Evolutionary conservation across 2,797 vertebrate genomes (phyloP).

Genomic region (Melopsittacus undulatus): DNA sequence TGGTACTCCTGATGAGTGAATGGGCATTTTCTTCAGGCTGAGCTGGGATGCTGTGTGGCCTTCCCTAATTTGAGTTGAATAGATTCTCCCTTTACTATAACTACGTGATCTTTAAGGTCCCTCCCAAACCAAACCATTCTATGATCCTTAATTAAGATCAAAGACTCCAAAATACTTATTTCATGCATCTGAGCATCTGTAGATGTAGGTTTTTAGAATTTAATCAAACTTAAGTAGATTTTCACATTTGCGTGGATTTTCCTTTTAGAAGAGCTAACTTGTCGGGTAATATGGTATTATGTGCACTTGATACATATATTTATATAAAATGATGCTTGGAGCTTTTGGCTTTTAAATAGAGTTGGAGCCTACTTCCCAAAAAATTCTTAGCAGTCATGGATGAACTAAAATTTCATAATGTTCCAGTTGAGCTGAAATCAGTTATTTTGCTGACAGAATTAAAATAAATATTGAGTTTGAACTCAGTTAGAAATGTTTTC

Average conservation of each 20-base stretch:
- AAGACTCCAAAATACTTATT: not conserved
- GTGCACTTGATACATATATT: not conserved
- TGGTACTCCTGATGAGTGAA: not conserved
- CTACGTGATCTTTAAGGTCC: not conserved
- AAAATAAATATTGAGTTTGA: not conserved
- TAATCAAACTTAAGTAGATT: not conserved
- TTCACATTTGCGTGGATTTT: not conserved
- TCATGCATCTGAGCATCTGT: not conserved
- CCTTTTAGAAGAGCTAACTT: not conserved
- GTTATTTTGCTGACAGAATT: conserved; percentile 36
- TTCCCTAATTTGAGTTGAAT: not conserved
- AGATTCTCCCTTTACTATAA: not conserved
- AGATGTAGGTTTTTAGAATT: not conserved
- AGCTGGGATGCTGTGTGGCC: not conserved
- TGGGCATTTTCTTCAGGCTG: not conserved
- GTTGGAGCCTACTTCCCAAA: not conserved
- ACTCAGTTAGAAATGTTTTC: conserved; percentile 10
- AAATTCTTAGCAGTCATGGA: conserved; percentile 1
- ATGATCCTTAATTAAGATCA: not conserved
- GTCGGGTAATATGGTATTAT: not conserved
- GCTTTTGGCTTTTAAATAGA: not conserved
- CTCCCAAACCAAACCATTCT: not conserved
- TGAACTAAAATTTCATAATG: conserved; percentile 1
- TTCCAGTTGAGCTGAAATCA: conserved; percentile 13
- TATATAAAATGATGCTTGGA: not conserved